Conservation (phyloP, 2,113 vertebrate genomes). For the Salminus brasiliensis region DNA sequence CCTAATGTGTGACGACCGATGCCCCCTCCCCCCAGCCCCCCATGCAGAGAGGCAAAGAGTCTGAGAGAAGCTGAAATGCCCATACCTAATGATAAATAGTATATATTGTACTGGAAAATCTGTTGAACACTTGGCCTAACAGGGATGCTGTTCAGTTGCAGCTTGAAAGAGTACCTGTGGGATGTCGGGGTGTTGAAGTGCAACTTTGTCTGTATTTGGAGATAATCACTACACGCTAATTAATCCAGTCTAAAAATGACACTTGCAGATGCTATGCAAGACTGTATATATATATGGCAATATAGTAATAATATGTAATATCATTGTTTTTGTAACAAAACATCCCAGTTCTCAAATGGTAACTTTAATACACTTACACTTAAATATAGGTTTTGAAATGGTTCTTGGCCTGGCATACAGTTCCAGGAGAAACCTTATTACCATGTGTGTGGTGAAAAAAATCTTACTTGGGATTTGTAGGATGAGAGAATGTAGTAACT, state of each 20-base stretch:
- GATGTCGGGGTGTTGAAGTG: background rate
- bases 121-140: slow-evolving; percentile 7
- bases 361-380: too few species aligned
- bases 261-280: background rate
- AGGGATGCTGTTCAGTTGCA: background rate
- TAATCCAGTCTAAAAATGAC: background rate
- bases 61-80: background rate
- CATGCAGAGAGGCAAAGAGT: background rate
- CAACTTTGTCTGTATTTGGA: background rate
- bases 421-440: too few species aligned
- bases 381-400: too few species aligned
- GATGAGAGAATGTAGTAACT: background rate
- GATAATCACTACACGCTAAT: background rate
- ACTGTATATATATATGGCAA: background rate
- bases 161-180: background rate
- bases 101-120: background rate
- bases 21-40: background rate
- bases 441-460: background rate
- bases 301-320: too few species aligned
- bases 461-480: background rate
- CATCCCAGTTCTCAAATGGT: too few species aligned
- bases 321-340: too few species aligned
- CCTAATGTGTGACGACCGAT: background rate
- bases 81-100: background rate
- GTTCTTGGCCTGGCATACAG: too few species aligned